Evolutionary conservation across 2,797 vertebrate genomes (phyloP).

Genomic region (Tinamus major): DNA sequence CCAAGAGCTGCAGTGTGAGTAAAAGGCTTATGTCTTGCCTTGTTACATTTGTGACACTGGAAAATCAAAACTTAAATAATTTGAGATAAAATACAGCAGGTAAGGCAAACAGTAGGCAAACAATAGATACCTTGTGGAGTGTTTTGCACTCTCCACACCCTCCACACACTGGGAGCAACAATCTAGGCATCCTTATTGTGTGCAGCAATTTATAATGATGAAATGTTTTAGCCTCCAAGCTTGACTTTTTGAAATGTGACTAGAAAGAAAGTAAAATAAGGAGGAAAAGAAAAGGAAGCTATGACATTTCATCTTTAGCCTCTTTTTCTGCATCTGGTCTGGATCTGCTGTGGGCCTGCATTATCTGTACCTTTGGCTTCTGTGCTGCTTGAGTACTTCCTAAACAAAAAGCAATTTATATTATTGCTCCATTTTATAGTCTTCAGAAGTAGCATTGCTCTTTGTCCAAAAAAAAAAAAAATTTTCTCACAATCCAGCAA

Average conservation of each 20-base stretch:
- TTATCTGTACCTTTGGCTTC: neutral
- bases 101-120: neutral
- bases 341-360: too few relatives aligned
- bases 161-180: fast-evolving
- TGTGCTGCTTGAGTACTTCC: neutral
- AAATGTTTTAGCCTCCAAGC: neutral
- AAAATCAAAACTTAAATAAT: neutral
- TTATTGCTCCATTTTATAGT: neutral
- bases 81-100: neutral
- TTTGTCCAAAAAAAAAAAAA: neutral
- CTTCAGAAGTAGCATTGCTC: neutral
- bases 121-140: neutral
- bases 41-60: neutral
- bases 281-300: neutral
- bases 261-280: neutral
- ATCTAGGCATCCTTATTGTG: neutral
- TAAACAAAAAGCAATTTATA: neutral
- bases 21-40: neutral
- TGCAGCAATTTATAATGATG: neutral
- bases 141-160: neutral
- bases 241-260: neutral
- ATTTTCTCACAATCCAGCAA: neutral
- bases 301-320: neutral
- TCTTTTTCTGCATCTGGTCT: neutral
- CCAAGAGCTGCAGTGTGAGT: neutral